Conservation (phyloP, 2,888 invertebrate genomes). For the Oligia fasciuncula region DNA sequence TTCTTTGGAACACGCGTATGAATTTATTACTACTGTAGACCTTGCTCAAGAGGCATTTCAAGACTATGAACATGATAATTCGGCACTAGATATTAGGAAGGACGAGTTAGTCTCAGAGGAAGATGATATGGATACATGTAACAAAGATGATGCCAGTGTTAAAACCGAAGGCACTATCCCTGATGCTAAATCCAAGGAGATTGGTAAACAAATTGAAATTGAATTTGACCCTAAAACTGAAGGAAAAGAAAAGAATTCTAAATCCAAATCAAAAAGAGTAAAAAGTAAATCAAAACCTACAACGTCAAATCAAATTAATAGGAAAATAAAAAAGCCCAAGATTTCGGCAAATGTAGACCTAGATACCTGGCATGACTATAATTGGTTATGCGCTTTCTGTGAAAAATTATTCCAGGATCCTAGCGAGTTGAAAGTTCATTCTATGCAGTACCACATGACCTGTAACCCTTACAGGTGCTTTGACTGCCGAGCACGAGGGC, state of each 20-base stretch:
- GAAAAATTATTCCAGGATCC: slow-evolving; percentile 11
- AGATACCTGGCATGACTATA: slow-evolving; percentile 25
- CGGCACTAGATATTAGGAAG: neutral
- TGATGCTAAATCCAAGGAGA: neutral
- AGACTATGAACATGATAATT: slow-evolving; percentile 24
- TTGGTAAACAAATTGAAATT: neutral
- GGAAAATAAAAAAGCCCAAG: slow-evolving; percentile 16
- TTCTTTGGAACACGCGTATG: slow-evolving; percentile 37
- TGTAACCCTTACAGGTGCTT: slow-evolving; percentile 44
- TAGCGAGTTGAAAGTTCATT: slow-evolving; percentile 32
- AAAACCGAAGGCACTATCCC: neutral
- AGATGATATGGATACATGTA: neutral
- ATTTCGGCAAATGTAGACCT: neutral
- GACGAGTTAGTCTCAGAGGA: neutral
- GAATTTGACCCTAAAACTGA: neutral
- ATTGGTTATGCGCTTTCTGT: slow-evolving; percentile 38
- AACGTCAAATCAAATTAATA: neutral
- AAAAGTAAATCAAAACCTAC: neutral
- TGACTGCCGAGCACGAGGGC: slow-evolving; percentile 23
- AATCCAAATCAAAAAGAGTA: slow-evolving; percentile 4
- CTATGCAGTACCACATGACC: slow-evolving; percentile 40
- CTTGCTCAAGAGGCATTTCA: slow-evolving; percentile 44
- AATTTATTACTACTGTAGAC: slow-evolving; percentile 34
- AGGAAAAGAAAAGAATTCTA: neutral
- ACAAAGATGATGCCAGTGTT: neutral